Base-by-base conservation (phyloP, 2,113 vertebrate genomes). In the Pterocles gutturalis region DNA sequence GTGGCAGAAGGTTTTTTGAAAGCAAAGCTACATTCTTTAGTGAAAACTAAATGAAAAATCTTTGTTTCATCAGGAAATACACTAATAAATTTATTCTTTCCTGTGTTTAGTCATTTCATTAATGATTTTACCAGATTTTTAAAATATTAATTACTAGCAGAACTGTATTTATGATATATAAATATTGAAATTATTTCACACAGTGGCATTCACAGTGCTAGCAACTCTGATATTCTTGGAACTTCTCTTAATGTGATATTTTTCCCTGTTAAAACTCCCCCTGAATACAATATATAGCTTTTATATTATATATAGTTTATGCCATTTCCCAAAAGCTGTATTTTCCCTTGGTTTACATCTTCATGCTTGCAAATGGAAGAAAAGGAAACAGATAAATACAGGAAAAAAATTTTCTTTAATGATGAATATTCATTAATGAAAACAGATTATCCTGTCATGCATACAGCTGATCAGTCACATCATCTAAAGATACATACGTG, bases 1-100 rank as follows among this genome's bases (percentile, higher is more conserved):
- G 10, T 73, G 43, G 53, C 7, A 71, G 13, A 91, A 82, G 11
- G 3, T 17, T 62, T 70, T 87, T 61, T 65, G 55, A 90, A 89
- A 62, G 41, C 54, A 90, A 90, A 73, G 11, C 4, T 95, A 58
- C 28, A 51, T 90, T 73, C 28, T 95, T 85, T 28, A 70, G 28
- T 77, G n/a, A 91, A 94, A 90, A 70, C 5, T 18, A 65, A 93
- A 73, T 4, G 0, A 46, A 64, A 92, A 91, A 4, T 64, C 54
- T 87, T 92, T 88, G 29, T 93, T 97, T 91, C 24, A 66, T 86
- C 51, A 90, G 87, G 93, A 97, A 97, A 75, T 81, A 36, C 29
- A 51, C 17, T 70, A 93, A 90, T 53, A 94, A 81, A 93, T 85
- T 57, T 88, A 82, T 84, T 87, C 14, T 83, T 96, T 91, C 84